These are phyloP conservation scores for Lethenteron reissneri DNA, from an alignment of 2,113 vertebrate species.

Conservation along the genomic window DNA sequence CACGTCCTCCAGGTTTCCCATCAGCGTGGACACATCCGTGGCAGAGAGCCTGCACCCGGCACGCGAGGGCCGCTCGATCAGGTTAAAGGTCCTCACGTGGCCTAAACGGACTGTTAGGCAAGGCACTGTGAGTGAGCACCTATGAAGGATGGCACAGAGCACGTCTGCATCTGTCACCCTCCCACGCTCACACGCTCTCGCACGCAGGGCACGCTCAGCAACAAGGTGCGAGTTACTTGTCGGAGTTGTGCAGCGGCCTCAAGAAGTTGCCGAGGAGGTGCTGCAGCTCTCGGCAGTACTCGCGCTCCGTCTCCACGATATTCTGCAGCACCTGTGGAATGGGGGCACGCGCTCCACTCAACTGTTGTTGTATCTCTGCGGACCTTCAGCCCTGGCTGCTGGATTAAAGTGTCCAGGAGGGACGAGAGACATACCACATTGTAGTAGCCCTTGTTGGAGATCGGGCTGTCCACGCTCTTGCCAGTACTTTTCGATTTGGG, in stretches of 20 bases:
- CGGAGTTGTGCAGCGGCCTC: constrained; percentile 59
- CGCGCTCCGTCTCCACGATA: constrained; percentile 80
- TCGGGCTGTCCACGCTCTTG: constrained; percentile 40
- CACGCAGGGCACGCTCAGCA: too few relatives aligned
- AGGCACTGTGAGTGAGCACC: too few relatives aligned
- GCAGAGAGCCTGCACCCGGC: constrained; percentile 33
- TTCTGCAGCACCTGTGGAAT: constrained; percentile 63
- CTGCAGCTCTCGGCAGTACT: constrained; percentile 82
- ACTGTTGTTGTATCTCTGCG: too few relatives aligned
- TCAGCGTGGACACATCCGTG: constrained; percentile 37
- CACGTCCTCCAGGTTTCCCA: constrained; percentile 81
- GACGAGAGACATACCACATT: constrained; percentile 44
- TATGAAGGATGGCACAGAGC: too few relatives aligned
- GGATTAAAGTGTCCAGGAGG: constrained; percentile 6
- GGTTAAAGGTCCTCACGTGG: too few relatives aligned
- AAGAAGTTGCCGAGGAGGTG: constrained; percentile 58
- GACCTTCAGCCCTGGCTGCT: background rate
- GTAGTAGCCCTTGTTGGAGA: constrained; percentile 88
- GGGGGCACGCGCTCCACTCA: too few relatives aligned
- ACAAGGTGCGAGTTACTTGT: constrained; percentile 46
- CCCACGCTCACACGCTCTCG: too few relatives aligned
- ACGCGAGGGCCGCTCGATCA: too few relatives aligned
- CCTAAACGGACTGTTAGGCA: too few relatives aligned
- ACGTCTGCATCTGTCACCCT: too few relatives aligned
- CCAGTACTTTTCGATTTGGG: constrained; percentile 45